phyloP scores from a whole-genome alignment of 1,140 invertebrate species.

The Heliconius melpomene region DNA sequence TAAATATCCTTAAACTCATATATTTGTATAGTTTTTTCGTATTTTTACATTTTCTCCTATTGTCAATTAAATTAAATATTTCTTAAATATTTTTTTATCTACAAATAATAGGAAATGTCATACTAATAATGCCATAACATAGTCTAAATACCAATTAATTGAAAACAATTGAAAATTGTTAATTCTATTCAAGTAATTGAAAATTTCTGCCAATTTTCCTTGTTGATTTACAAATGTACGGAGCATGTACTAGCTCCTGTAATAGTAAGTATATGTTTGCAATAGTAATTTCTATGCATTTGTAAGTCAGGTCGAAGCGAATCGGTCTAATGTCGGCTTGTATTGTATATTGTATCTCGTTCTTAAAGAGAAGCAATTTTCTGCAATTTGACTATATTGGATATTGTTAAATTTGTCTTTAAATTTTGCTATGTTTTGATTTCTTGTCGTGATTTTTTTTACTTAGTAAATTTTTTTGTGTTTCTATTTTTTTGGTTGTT shows the following conservation, averaged over 20 bases:
- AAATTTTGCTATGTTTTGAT: not conserved
- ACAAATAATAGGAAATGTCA: too few species aligned
- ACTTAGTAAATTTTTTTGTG: not conserved
- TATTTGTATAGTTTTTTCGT: too few species aligned
- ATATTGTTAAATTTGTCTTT: not conserved
- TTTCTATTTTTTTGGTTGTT: too few species aligned
- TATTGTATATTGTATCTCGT: not conserved
- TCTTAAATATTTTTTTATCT: too few species aligned
- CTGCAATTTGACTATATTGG: slow-evolving; percentile 15
- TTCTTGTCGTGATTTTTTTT: not conserved
- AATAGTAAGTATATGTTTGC: slow-evolving; percentile 30
- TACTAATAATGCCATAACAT: too few species aligned
- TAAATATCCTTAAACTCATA: too few species aligned
- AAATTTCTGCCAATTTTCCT: not conserved
- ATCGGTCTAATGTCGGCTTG: slow-evolving; percentile 27
- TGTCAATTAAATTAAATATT: not conserved
- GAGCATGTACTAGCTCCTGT: not conserved
- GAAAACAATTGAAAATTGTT: too few species aligned
- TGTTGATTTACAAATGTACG: slow-evolving; percentile 6
- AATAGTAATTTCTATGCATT: slow-evolving; percentile 28
- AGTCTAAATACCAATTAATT: too few species aligned
- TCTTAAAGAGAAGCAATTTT: slow-evolving; percentile 34
- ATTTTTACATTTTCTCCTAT: not conserved
- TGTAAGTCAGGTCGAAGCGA: slow-evolving; percentile 31
- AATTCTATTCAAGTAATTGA: too few species aligned